These are phyloP conservation scores for Oostethus manadensis DNA, from an alignment of 2,113 vertebrate species.

Conservation along the genomic window DNA sequence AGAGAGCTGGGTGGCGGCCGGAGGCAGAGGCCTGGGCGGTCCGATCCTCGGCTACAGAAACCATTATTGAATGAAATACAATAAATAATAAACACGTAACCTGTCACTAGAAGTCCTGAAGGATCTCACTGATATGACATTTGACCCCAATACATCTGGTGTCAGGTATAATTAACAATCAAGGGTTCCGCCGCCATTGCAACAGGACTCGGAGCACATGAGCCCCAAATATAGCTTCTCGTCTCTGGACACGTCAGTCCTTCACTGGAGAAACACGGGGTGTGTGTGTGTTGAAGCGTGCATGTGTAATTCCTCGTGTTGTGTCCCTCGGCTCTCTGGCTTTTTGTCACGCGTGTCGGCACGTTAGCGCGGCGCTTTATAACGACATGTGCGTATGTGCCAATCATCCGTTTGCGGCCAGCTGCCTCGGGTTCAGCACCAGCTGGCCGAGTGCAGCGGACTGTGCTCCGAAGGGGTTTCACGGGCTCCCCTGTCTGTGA, in stretches of 20 bases:
- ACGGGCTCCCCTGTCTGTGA: slow-evolving; percentile 33
- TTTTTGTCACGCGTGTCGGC: slow-evolving; percentile 3
- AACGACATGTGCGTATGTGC: slow-evolving; percentile 29
- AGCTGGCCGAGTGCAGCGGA: slow-evolving; percentile 42
- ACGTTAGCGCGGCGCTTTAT: slow-evolving; percentile 1
- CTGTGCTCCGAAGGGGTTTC: slow-evolving; percentile 38
- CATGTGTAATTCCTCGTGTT: slow-evolving; percentile 17
- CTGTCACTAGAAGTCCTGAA: no score
- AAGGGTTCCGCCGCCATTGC: not conserved
- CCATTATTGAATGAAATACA: no score
- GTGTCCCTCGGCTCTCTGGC: slow-evolving; percentile 1
- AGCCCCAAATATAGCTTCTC: slow-evolving; percentile 1
- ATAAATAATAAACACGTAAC: no score
- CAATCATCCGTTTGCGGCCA: slow-evolving; percentile 24
- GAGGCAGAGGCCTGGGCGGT: no score
- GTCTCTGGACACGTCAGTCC: slow-evolving; percentile 7
- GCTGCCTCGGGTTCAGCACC: slow-evolving; percentile 37
- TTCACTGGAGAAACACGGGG: slow-evolving; percentile 4
- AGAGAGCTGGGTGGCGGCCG: no score
- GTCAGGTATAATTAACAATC: not conserved
- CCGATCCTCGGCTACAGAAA: no score
- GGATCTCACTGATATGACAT: no score
- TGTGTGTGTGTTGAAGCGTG: slow-evolving; percentile 1
- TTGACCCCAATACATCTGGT: no score
- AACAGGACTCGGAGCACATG: no score